Evolutionary conservation across 2,888 invertebrate genomes (phyloP).

Genomic region (Sarcophaga subvicina): DNA sequence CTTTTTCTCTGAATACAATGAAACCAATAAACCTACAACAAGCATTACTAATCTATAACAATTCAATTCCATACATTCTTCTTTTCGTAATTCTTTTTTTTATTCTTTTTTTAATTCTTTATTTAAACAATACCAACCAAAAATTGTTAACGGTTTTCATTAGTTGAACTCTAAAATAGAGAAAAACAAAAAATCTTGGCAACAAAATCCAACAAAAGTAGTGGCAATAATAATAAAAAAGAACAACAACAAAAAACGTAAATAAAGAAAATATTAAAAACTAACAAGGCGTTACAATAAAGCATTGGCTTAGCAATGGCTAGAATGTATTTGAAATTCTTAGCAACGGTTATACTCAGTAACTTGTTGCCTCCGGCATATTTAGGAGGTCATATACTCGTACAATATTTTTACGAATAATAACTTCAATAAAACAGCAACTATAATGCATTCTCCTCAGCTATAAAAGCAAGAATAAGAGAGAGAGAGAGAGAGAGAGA

Average conservation of each 20-base stretch:
- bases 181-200: slow-evolving; percentile 37
- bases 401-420: slow-evolving; percentile 51
- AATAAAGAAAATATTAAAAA: slow-evolving; percentile 62
- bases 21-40: slow-evolving; percentile 28
- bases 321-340: slow-evolving; percentile 52
- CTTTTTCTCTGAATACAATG: slow-evolving; percentile 23
- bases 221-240: not conserved
- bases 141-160: slow-evolving; percentile 67
- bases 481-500: not conserved
- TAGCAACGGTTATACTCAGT: slow-evolving; percentile 55
- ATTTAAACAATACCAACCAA: slow-evolving; percentile 45
- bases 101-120: slow-evolving; percentile 7
- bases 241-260: slow-evolving; percentile 29
- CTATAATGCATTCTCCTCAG: slow-evolving; percentile 36
- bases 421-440: slow-evolving; percentile 34
- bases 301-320: not conserved
- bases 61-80: slow-evolving; percentile 32
- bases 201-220: slow-evolving; percentile 20
- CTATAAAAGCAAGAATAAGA: not conserved
- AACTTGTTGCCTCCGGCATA: slow-evolving; percentile 66
- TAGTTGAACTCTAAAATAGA: slow-evolving; percentile 40
- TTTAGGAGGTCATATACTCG: slow-evolving; percentile 66
- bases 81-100: not conserved
- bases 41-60: slow-evolving; percentile 51
- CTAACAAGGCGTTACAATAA: slow-evolving; percentile 69